A percentile compares a stretch with the other conserved stretches of the same genome.
Evolutionary conservation across 2,113 vertebrate genomes (phyloP).

Genomic region (Noturus placidus): DNA sequence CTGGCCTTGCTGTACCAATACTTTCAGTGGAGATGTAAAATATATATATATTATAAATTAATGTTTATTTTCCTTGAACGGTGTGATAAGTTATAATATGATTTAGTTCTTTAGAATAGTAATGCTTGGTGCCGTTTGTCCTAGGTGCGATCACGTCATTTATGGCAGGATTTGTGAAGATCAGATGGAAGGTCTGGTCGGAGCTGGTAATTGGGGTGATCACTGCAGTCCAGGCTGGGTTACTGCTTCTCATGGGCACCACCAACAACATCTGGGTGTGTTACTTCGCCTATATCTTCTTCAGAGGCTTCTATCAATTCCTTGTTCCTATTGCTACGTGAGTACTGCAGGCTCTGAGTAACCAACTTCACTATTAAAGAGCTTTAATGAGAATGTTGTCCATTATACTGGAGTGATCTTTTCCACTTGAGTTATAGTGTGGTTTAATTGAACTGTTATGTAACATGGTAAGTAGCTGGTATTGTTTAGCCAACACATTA

Average conservation of each 20-base stretch:
- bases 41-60: too few species aligned
- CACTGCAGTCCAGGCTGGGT: conserved; percentile 80
- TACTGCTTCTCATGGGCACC: conserved; percentile 83
- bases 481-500: background rate
- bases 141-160: conserved; percentile 84
- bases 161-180: conserved; percentile 77
- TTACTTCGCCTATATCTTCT: conserved; percentile 82
- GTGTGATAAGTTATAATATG: background rate
- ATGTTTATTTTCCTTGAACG: background rate
- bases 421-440: background rate
- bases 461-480: background rate
- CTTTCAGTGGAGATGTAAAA: too few species aligned
- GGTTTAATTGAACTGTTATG: background rate
- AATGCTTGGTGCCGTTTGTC: background rate
- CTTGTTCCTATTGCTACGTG: conserved; percentile 94
- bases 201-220: conserved; percentile 82
- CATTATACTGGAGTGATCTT: background rate
- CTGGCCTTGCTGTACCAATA: too few species aligned
- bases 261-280: conserved; percentile 83
- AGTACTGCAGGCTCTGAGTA: conserved; percentile 58
- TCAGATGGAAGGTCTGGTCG: conserved; percentile 87
- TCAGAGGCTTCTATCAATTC: conserved; percentile 89
- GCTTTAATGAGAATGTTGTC: background rate
- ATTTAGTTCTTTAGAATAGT: background rate
- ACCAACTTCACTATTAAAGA: background rate